Base-by-base conservation (phyloP, 2,888 invertebrate species). In the Phyto melanocephala region DNA sequence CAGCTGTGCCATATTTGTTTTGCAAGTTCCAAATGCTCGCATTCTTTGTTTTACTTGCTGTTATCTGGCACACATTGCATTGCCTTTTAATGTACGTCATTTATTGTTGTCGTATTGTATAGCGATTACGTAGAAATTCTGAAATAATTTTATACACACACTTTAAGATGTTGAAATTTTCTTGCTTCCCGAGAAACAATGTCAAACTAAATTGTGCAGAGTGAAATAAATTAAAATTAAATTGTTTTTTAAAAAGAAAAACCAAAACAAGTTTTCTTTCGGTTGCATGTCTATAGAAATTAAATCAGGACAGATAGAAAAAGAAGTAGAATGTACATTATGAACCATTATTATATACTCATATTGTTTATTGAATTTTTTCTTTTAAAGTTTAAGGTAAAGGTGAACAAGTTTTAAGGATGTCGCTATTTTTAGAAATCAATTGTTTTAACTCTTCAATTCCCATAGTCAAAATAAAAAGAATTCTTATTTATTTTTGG, bases 241-340 rank as follows among this genome's bases (percentile, higher is more conserved):
- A 52, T 33, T 65, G 52, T 2, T 74, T 54, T 67, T 67, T 35
- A 60, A 47, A 56, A 52, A 65, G 28, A 60, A 82, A 62, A 65
- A 37, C 65, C 60, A 67, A 71, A 60, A 67, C 52, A 75, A 79
- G 71, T 72, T 65, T 35, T 15, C 22, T 60, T 68, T 40, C 6
- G 20, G 28, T 33, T 62, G 50, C 20, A 76, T 37, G 45, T 20
- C 8, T 70, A 45, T 37, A 42, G 10, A 79, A 74, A 60, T 60
- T 79, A 75, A 76, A 79, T 62, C 52, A 62, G 75, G 50, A 20
- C 65, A 70, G 68, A 71, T 65, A 71, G 75, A 35, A 60, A 60
- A 68, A 45, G 10, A 62, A 8, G 24, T 5, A 62, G 24, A 42
- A n/a, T 1, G 6, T n/a, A n/a, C n/a, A n/a, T n/a, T n/a, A n/a